Conservation (phyloP, 1,140 invertebrate genomes). For the Euwallacea fornicatus region DNA sequence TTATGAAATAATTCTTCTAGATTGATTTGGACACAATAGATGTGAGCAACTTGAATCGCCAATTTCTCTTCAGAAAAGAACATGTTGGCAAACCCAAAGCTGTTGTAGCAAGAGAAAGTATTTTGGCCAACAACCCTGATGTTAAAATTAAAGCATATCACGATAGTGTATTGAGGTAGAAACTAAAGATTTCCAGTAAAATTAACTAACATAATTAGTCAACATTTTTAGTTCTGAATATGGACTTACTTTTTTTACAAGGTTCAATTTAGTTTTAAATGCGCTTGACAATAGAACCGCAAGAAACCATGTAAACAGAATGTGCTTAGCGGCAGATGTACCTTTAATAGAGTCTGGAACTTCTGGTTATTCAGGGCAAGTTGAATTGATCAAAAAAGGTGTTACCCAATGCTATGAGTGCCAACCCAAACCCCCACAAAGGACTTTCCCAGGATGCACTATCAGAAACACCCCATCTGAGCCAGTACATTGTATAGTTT, state of each 20-base stretch:
- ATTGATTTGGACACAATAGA: conserved; percentile 99
- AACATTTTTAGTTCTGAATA: conserved; percentile 76
- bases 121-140: conserved; percentile 85
- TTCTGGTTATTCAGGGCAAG: conserved; percentile 94
- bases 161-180: conserved; percentile 89
- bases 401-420: conserved; percentile 97
- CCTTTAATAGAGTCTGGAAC: conserved; percentile 97
- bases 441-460: conserved; percentile 96
- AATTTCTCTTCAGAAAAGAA: conserved; percentile 96
- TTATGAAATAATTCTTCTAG: conserved; percentile 56
- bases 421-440: conserved; percentile 85
- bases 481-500: conserved; percentile 98
- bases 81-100: conserved; percentile 98
- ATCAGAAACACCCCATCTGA: conserved; percentile 99
- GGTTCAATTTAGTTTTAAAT: conserved; percentile 93
- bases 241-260: conserved; percentile 88
- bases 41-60: conserved; percentile 98
- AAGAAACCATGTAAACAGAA: conserved; percentile 97
- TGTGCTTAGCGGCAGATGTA: conserved; percentile 94
- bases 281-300: conserved; percentile 96
- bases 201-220: background rate
- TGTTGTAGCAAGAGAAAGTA: conserved; percentile 84
- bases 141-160: conserved; percentile 88
- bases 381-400: conserved; percentile 82
- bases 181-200: too few species aligned